Evolutionary conservation across 23 tunicate genomes (phyloP).

Genomic region (Corella eumyota): DNA sequence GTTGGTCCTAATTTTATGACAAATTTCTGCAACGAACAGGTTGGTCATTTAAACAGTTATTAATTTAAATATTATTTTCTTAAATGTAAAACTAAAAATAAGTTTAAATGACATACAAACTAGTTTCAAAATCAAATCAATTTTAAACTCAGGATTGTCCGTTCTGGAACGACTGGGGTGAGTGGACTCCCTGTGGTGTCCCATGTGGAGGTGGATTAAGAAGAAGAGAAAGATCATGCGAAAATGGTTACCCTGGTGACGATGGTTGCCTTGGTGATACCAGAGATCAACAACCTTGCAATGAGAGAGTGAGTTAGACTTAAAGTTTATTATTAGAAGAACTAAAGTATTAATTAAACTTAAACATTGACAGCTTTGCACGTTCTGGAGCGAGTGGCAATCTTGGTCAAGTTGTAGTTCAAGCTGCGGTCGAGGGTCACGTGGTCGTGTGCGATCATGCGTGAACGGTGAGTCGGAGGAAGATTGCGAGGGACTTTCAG

Average conservation of each 20-base stretch:
- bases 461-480: constrained; percentile 26
- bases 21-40: constrained; percentile 20
- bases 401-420: constrained; percentile 43
- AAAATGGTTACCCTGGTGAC: constrained; percentile 35
- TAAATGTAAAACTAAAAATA: too few relatives aligned
- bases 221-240: constrained; percentile 36
- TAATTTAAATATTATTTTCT: too few relatives aligned
- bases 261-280: constrained; percentile 34
- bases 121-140: too few relatives aligned
- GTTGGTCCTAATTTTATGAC: constrained; percentile 12
- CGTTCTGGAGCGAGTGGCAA: constrained; percentile 61
- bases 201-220: constrained; percentile 57
- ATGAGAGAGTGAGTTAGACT: constrained; percentile 19
- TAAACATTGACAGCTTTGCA: constrained; percentile 26
- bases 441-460: constrained; percentile 43
- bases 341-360: neutral
- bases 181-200: constrained; percentile 35
- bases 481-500: constrained; percentile 32
- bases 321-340: neutral
- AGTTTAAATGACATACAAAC: too few relatives aligned
- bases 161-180: constrained; percentile 49
- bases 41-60: constrained; percentile 18
- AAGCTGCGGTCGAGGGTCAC: constrained; percentile 57
- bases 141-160: too few relatives aligned
- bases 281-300: constrained; percentile 37